phyloP scores from a whole-genome alignment of 1,140 invertebrate species.

The Musca vetustissima region DNA sequence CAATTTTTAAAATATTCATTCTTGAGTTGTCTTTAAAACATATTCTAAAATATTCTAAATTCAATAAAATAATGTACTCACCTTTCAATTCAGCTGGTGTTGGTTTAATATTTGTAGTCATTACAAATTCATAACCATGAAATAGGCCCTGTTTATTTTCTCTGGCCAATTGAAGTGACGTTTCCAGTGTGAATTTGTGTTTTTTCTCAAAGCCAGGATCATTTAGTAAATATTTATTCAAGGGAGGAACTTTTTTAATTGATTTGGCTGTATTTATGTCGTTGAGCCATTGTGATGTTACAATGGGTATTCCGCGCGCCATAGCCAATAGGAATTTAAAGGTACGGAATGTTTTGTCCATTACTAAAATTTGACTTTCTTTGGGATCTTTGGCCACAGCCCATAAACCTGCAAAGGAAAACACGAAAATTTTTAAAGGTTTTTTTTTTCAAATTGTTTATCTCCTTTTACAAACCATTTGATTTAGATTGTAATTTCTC shows the following conservation, averaged over 20 bases:
- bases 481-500: conserved; percentile 5
- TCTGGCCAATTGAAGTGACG: conserved; percentile 19
- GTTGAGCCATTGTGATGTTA: conserved; percentile 24
- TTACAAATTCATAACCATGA: conserved; percentile 26
- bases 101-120: conserved; percentile 23
- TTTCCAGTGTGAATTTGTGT: conserved; percentile 25
- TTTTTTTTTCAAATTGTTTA: not conserved
- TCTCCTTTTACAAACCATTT: not conserved
- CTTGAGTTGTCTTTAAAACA: too few relatives aligned
- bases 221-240: conserved; percentile 10
- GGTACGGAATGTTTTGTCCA: conserved; percentile 29
- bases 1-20: too few relatives aligned
- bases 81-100: conserved; percentile 25
- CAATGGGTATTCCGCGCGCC: conserved; percentile 29
- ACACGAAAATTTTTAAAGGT: not conserved
- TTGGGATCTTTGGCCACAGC: conserved; percentile 19
- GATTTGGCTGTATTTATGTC: conserved; percentile 5
- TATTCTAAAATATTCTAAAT: too few relatives aligned
- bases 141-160: conserved; percentile 18
- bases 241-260: conserved; percentile 3
- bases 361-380: conserved; percentile 26
- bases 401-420: conserved; percentile 20
- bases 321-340: conserved; percentile 31
- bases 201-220: conserved; percentile 27
- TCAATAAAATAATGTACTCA: conserved; percentile 8